A percentile compares a stretch with the other conserved stretches of the same genome.
phyloP scores from a whole-genome alignment of 2,888 invertebrate genomes.

The Scaptomyza cyrtandrae region DNA sequence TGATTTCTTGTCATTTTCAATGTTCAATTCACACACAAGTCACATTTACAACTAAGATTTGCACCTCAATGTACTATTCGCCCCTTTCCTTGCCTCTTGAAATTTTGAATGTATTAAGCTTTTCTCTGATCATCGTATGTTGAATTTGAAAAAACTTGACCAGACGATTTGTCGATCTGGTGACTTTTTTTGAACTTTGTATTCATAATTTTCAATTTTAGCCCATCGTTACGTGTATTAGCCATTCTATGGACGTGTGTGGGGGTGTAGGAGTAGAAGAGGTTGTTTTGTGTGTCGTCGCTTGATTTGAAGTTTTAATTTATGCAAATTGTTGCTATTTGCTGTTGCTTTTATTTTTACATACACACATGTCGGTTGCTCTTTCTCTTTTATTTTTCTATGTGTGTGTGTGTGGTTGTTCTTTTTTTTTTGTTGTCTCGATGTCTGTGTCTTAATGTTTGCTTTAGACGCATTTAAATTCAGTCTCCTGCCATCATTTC shows the following conservation, averaged over 20 bases:
- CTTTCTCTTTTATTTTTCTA: neutral
- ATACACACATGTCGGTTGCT: constrained; percentile 29
- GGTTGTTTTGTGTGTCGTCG: constrained; percentile 33
- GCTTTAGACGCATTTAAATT: constrained; percentile 71
- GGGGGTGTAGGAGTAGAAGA: neutral
- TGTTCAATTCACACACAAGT: too few relatives aligned
- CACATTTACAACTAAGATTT: too few relatives aligned
- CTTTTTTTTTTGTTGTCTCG: neutral
- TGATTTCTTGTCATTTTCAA: too few relatives aligned
- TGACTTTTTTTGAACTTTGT: neutral
- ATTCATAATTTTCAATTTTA: neutral
- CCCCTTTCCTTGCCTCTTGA: too few relatives aligned
- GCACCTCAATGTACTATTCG: too few relatives aligned
- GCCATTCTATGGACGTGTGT: neutral
- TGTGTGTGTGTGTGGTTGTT: constrained; percentile 1
- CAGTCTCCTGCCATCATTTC: constrained; percentile 22
- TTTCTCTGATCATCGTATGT: too few relatives aligned
- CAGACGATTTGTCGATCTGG: neutral
- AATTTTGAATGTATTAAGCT: too few relatives aligned
- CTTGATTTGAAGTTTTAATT: constrained; percentile 81
- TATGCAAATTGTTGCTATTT: constrained; percentile 83
- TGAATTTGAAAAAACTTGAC: too few relatives aligned
- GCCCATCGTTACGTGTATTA: constrained; percentile 5
- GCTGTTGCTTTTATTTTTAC: constrained; percentile 42
- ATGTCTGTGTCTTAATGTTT: constrained; percentile 53